phyloP scores from a whole-genome alignment of 1,140 invertebrate genomes.

The Calephelis virginiensis region DNA sequence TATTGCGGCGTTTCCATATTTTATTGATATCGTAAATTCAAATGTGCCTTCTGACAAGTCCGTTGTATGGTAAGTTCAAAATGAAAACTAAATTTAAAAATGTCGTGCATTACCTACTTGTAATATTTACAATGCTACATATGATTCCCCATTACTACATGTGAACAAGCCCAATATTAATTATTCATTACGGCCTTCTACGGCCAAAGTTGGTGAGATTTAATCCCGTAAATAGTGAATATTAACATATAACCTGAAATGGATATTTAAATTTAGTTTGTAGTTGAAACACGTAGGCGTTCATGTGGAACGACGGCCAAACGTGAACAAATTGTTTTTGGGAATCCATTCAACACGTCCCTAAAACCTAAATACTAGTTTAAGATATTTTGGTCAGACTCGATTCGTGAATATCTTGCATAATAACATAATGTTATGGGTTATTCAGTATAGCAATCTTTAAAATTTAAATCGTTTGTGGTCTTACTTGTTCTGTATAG shows the following conservation, averaged over 20 bases:
- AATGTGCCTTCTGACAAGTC: no score
- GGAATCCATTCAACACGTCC: neutral
- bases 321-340: neutral
- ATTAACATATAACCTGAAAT: neutral
- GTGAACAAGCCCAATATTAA: neutral
- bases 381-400: neutral
- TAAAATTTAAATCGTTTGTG: no score
- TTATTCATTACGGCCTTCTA: neutral
- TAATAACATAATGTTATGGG: no score
- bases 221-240: neutral
- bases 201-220: neutral
- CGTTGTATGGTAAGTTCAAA: no score
- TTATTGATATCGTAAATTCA: no score
- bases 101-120: no score
- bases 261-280: conserved; percentile 1
- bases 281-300: neutral
- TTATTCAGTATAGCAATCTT: no score
- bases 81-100: no score
- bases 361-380: neutral
- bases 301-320: neutral
- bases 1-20: no score
- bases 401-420: neutral
- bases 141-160: neutral
- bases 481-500: no score
- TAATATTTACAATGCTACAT: no score